phyloP scores from a whole-genome alignment of 2,888 invertebrate genomes.

The Lamellibrachia columna region DNA sequence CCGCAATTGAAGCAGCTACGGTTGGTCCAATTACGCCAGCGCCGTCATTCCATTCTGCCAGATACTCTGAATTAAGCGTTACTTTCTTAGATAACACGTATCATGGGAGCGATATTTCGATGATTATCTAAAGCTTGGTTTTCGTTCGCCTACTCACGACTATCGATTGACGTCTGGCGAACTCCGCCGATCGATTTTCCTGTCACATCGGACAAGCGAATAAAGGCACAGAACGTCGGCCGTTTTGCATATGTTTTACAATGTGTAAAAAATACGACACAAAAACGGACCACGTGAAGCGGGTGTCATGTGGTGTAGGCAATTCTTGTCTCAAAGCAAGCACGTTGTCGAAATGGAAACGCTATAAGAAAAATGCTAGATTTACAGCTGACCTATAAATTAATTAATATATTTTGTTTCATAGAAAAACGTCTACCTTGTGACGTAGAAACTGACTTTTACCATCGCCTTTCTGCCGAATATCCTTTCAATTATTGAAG shows the following conservation, averaged over 20 bases:
- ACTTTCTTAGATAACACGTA: neutral
- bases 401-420: no score
- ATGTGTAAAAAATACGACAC: neutral
- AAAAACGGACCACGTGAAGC: neutral
- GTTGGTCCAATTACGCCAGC: neutral
- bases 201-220: neutral
- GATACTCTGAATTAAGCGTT: neutral
- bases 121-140: neutral
- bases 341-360: neutral
- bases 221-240: neutral
- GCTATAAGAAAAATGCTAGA: neutral
- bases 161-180: neutral
- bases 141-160: constrained; percentile 6
- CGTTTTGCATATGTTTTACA: neutral
- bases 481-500: no score
- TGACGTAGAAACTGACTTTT: no score
- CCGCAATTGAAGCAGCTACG: neutral
- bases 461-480: no score
- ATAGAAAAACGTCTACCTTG: no score
- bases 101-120: neutral
- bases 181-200: neutral
- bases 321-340: neutral
- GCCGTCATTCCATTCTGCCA: neutral
- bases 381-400: neutral
- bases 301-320: neutral